Conservation (phyloP, 2,113 vertebrate species). For the Clarias batrachus region DNA sequence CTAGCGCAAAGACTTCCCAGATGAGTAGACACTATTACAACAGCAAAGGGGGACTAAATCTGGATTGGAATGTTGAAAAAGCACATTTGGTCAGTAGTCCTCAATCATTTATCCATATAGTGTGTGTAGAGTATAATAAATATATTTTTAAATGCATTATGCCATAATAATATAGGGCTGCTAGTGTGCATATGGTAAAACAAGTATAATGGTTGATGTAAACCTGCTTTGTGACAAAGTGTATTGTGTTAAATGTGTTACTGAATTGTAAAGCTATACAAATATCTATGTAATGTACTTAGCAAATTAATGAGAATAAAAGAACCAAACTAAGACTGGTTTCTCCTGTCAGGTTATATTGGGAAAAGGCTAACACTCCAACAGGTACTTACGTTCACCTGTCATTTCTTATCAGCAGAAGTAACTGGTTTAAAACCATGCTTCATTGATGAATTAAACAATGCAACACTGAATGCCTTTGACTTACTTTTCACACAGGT, state of each 20-base stretch:
- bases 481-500: conserved; percentile 86
- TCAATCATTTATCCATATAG: not conserved
- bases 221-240: not conserved
- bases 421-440: not conserved
- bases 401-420: not conserved
- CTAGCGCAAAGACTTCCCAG: not conserved
- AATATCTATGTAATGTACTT: not conserved
- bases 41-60: not conserved
- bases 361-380: not conserved
- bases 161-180: not conserved
- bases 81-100: not conserved
- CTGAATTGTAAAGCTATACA: not conserved
- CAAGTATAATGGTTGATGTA: not conserved
- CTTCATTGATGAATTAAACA: not conserved
- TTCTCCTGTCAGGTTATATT: not conserved
- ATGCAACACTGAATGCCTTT: not conserved
- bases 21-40: not conserved
- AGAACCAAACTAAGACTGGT: not conserved
- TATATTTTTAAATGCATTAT: not conserved
- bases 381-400: not conserved
- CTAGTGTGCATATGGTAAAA: not conserved
- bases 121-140: not conserved
- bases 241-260: not conserved
- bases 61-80: not conserved
- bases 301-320: not conserved